Conservation (phyloP, 2,113 vertebrate species). For the Speoplatyrhinus poulsoni region DNA sequence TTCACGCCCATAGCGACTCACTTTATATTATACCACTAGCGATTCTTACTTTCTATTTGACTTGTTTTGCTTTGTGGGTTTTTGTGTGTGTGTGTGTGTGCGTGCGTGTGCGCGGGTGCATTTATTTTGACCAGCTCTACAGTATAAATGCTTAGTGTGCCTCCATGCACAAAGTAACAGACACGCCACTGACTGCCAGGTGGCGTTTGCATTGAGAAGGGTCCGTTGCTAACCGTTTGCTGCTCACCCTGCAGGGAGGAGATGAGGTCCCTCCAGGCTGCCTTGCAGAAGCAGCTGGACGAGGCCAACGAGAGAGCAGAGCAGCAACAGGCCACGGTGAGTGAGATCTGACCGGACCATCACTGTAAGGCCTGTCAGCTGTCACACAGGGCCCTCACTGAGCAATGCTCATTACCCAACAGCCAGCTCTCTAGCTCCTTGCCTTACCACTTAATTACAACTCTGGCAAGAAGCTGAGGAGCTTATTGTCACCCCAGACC, state of each 20-base stretch:
- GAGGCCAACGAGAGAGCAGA: conserved; percentile 90
- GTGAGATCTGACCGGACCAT: conserved; percentile 55
- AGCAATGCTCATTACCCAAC: conserved; percentile 53
- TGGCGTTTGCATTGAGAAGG: neutral
- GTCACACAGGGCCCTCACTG: conserved; percentile 51
- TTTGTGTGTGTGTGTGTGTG: neutral
- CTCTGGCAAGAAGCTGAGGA: conserved; percentile 20
- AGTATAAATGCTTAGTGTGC: neutral
- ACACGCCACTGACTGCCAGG: neutral
- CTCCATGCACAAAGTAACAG: neutral
- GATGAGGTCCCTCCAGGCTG: conserved; percentile 95
- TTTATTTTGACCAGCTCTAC: neutral
- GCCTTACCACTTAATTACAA: conserved; percentile 41
- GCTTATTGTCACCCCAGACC: neutral
- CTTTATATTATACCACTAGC: neutral
- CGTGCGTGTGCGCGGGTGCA: neutral
- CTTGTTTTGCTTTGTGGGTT: neutral
- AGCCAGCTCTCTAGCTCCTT: conserved; percentile 31
- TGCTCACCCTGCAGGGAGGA: conserved; percentile 82
- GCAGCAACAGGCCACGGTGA: conserved; percentile 96
- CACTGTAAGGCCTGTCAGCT: conserved; percentile 47
- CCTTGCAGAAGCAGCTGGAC: conserved; percentile 95
- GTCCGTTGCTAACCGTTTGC: too few relatives aligned
- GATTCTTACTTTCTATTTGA: neutral
- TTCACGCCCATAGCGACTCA: neutral